These are phyloP conservation scores for Porites lutea DNA, from an alignment of 64 coral and sea anemone genomes.

Conservation along the genomic window DNA sequence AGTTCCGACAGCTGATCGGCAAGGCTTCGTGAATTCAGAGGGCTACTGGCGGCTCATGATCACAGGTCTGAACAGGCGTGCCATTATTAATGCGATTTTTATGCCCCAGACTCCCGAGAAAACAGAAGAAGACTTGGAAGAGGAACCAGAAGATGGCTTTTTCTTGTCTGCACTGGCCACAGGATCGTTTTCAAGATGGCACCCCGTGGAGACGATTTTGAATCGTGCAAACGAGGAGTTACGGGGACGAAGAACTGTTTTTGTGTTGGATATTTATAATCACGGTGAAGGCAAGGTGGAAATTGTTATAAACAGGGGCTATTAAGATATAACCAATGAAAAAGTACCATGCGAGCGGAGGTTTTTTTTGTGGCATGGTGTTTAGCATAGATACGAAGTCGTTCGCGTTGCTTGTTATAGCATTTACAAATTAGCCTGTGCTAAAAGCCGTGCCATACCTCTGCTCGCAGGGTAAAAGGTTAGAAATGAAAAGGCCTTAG, in stretches of 20 bases:
- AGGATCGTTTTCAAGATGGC: slow-evolving; percentile 11
- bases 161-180: slow-evolving; percentile 51
- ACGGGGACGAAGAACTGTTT: slow-evolving; percentile 24
- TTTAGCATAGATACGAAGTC: no score
- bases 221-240: slow-evolving; percentile 58
- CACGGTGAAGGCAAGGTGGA: slow-evolving; percentile 40
- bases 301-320: slow-evolving; percentile 64
- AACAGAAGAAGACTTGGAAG: neutral
- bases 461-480: no score
- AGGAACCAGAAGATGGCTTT: neutral
- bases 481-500: no score
- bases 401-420: no score
- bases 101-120: slow-evolving; percentile 14
- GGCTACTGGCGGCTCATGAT: slow-evolving; percentile 71
- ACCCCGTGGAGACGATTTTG: slow-evolving; percentile 29
- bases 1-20: slow-evolving; percentile 41
- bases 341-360: no score
- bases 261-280: slow-evolving; percentile 64
- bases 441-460: no score
- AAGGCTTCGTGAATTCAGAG: slow-evolving; percentile 25
- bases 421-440: no score
- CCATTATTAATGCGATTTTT: slow-evolving; percentile 61
- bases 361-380: no score
- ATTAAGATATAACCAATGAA: neutral
- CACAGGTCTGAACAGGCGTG: slow-evolving; percentile 60